Evolutionary conservation across 2,797 vertebrate genomes (phyloP).

Genomic region (Catamblyrhynchus diadema): DNA sequence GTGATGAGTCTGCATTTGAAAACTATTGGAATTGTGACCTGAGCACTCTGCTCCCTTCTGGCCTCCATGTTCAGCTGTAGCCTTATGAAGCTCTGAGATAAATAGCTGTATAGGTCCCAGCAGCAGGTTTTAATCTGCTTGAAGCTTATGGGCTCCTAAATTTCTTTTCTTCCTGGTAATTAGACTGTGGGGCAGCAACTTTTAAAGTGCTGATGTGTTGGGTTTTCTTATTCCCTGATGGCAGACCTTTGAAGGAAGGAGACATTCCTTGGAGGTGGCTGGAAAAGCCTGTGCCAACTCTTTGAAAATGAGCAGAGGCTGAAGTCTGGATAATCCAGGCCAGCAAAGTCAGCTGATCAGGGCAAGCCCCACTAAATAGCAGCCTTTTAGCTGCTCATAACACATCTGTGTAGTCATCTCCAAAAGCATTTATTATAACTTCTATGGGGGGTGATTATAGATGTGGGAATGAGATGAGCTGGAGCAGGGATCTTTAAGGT

Average conservation of each 20-base stretch:
- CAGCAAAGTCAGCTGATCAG: neutral
- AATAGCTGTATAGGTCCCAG: neutral
- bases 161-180: neutral
- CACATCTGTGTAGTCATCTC: fast-evolving
- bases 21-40: neutral
- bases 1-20: neutral
- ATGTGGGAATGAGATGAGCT: neutral
- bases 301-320: neutral
- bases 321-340: neutral
- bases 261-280: neutral
- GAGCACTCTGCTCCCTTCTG: neutral
- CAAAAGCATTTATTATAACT: neutral
- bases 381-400: neutral
- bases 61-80: neutral
- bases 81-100: neutral
- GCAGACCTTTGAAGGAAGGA: neutral
- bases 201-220: neutral
- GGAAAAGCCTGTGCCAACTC: neutral
- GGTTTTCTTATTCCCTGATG: neutral
- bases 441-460: fast-evolving
- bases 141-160: neutral
- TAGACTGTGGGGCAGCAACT: neutral
- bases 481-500: neutral
- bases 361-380: fast-evolving
- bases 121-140: neutral